Percentiles rank a stretch among this genome's conserved stretches.
Evolutionary conservation across 2,113 vertebrate genomes (phyloP).

Genomic region (Barnardius zonarius): DNA sequence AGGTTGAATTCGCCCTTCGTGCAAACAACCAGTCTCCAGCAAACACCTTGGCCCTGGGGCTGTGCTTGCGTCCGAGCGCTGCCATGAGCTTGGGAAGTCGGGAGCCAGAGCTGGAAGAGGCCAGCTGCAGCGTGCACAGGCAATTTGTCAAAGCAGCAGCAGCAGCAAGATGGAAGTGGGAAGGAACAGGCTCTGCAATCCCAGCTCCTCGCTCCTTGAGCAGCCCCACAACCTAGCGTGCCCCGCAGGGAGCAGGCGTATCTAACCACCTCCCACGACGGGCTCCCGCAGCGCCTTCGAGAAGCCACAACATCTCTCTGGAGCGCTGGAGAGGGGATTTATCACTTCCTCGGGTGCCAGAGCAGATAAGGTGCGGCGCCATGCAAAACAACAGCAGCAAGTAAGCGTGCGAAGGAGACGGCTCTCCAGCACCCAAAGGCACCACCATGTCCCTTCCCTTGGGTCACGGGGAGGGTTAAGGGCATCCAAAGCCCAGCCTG

Average conservation of each 20-base stretch:
- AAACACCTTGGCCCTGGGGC: not conserved
- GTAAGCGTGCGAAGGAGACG: not conserved
- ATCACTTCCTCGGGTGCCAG: not conserved
- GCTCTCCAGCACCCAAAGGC: not conserved
- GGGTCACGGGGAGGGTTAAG: rapidly evolving
- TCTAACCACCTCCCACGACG: not conserved
- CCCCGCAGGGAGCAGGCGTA: not conserved
- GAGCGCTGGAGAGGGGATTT: not conserved
- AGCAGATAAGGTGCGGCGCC: constrained; percentile 23
- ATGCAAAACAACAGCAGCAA: not conserved
- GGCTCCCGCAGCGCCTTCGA: not conserved
- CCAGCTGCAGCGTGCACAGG: rapidly evolving
- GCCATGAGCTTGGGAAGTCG: rapidly evolving
- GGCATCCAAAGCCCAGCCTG: not conserved
- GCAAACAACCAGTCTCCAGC: not conserved
- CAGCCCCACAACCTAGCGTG: rapidly evolving
- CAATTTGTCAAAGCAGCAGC: not conserved
- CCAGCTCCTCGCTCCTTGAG: not conserved
- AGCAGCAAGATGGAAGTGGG: not conserved
- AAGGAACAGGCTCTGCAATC: not conserved
- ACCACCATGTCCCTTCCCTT: not conserved
- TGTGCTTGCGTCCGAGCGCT: rapidly evolving
- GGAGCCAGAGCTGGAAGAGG: not conserved
- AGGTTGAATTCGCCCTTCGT: not conserved
- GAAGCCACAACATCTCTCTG: not conserved